Percentiles rank a stretch among this genome's conserved stretches.
Evolutionary conservation across 2,797 vertebrate species (phyloP).

Genomic region (Megaceryle alcyon): DNA sequence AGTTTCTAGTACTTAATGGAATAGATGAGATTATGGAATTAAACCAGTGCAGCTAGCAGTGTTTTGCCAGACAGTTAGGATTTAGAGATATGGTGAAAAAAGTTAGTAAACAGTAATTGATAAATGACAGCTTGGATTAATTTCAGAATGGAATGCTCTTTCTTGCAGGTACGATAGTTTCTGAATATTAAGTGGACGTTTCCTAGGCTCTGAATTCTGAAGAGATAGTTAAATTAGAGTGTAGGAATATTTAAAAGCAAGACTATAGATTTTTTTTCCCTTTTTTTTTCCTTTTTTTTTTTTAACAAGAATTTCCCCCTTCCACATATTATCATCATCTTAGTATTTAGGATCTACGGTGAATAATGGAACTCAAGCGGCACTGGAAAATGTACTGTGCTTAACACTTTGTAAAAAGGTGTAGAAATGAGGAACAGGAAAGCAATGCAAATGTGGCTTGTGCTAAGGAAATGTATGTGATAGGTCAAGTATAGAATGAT

Average conservation of each 20-base stretch:
- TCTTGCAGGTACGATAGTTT: neutral
- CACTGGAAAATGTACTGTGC: neutral
- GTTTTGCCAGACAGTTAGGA: neutral
- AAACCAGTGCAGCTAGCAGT: neutral
- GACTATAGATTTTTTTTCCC: neutral
- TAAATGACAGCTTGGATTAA: neutral
- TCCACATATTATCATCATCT: fast-evolving
- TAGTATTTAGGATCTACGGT: neutral
- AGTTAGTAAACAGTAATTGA: neutral
- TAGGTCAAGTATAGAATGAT: neutral
- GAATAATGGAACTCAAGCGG: neutral
- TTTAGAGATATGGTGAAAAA: neutral
- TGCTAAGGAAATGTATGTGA: neutral
- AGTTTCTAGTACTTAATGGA: neutral
- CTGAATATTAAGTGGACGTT: neutral
- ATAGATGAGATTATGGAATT: neutral
- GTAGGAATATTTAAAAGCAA: neutral
- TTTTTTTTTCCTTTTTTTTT: neutral
- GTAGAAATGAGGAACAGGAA: neutral
- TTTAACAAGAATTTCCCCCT: neutral
- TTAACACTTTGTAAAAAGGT: neutral
- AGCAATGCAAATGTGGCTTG: neutral
- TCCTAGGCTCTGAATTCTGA: neutral
- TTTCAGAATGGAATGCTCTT: neutral
- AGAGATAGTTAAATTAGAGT: neutral